A percentile compares a stretch with the other conserved stretches of the same genome.
Conservation (phyloP, 2,797 vertebrate species). For the Sebastes dallii region DNA sequence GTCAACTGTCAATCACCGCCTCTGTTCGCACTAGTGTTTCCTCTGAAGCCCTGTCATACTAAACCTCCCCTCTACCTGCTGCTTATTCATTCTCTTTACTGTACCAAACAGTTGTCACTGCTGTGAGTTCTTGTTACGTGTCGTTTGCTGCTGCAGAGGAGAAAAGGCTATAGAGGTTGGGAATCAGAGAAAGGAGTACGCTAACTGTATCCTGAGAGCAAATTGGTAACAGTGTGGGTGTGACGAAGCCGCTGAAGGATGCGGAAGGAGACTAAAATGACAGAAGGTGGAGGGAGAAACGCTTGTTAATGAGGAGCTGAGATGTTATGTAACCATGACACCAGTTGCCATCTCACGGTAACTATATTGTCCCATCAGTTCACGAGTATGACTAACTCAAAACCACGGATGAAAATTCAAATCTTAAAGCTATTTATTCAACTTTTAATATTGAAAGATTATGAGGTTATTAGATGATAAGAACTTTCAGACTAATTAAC, state of each 20-base stretch:
- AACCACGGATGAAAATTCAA: neutral
- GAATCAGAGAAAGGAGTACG: neutral
- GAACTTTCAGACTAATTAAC: neutral
- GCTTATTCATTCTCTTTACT: conserved; percentile 31
- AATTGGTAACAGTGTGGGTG: conserved; percentile 6
- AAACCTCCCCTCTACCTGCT: conserved; percentile 11
- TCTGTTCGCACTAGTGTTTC: conserved; percentile 30
- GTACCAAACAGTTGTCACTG: neutral
- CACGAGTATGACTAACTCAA: neutral
- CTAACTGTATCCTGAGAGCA: neutral
- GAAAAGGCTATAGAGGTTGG: neutral
- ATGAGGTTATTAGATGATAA: neutral
- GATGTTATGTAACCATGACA: conserved; percentile 4
- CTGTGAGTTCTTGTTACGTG: conserved; percentile 3
- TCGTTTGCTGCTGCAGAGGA: conserved; percentile 14
- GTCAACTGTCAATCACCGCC: conserved; percentile 52
- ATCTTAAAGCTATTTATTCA: neutral
- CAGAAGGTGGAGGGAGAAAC: neutral
- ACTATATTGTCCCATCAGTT: neutral
- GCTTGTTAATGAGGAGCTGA: conserved; percentile 2
- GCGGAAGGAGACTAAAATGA: neutral
- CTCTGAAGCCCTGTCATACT: conserved; percentile 25
- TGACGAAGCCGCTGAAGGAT: neutral
- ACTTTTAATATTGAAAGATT: neutral
- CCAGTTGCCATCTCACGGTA: neutral